Base-by-base conservation (phyloP, 2,113 vertebrate genomes). In the Polyodon spathula region DNA sequence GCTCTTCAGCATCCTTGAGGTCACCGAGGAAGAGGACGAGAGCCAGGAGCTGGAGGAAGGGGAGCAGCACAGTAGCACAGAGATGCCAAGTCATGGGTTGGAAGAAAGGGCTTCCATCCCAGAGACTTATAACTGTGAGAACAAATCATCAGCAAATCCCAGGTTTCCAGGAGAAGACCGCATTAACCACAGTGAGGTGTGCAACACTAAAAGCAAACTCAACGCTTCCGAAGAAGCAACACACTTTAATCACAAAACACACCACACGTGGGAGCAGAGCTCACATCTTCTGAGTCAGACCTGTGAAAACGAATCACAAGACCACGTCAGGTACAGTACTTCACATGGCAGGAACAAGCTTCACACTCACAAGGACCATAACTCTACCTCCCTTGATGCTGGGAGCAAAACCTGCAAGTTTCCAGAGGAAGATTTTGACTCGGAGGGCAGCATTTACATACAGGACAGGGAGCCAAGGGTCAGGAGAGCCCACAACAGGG, bases 1-100 rank as follows among this genome's bases (percentile, higher is more conserved):
- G 59, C 83, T 97, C 40, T 97, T 94, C 69, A 94, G 85, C 76
- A 97, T 97, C 63, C 92, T 93, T 4, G 92, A 95, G 80, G 76
- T 88, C 59, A 88, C 89, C 0, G 92, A 95, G 37, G 93, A 95
- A 37, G 90, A 93, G 27, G 89, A 91, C 54, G 83, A 85, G 61
- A 76, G 80, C 15, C 81, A 83, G 27, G 81, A 79, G 0, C 82
- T 72, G 15, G 72, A 90, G 8, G 87, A 90, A 39, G 78, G 76
- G 41, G 74, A 63, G 61, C 48, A 54, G 16, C 4, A 1, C 58
- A 61, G 46, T 61, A 63, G 58, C 71, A 60, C 17, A 59, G 15
- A 16, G 51, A 63, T 17, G n/a, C 68, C 42, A 9, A 48, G 16
- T 7, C 48, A 39, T 4, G 14, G 38, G 15, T 38, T 58, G 12